phyloP scores from a whole-genome alignment of 2,113 vertebrate species.

The Platysteira castanea region DNA sequence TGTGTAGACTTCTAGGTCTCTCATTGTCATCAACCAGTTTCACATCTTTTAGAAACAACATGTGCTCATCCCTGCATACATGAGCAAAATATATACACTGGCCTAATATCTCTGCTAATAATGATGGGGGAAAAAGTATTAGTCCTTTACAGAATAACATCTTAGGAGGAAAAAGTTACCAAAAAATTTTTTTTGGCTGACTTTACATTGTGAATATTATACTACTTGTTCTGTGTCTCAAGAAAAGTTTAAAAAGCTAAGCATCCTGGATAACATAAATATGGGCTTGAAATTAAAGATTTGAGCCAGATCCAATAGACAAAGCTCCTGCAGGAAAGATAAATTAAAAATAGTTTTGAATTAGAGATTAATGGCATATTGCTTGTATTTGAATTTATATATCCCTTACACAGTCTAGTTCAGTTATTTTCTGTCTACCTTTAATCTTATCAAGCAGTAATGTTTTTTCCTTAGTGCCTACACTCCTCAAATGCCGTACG shows the following conservation, averaged over 20 bases:
- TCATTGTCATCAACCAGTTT: background rate
- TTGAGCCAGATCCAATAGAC: background rate
- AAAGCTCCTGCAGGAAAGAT: background rate
- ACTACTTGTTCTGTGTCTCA: background rate
- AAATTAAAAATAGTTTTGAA: background rate
- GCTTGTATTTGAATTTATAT: background rate
- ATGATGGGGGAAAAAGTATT: background rate
- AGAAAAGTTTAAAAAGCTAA: background rate
- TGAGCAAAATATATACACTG: background rate
- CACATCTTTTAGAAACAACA: background rate
- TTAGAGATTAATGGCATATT: background rate
- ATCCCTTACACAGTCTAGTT: background rate
- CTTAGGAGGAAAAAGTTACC: background rate
- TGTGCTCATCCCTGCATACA: background rate
- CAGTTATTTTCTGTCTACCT: background rate
- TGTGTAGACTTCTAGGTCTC: background rate
- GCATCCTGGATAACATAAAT: background rate
- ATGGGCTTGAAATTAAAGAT: background rate
- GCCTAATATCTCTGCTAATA: background rate
- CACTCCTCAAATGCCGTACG: background rate
- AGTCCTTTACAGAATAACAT: background rate
- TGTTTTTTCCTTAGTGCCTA: background rate
- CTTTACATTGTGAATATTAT: background rate
- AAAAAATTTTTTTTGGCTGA: background rate
- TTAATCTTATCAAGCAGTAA: fast-evolving